Evolutionary conservation across 2,888 invertebrate species (phyloP).

Genomic region (Priocnemis perturbator): DNA sequence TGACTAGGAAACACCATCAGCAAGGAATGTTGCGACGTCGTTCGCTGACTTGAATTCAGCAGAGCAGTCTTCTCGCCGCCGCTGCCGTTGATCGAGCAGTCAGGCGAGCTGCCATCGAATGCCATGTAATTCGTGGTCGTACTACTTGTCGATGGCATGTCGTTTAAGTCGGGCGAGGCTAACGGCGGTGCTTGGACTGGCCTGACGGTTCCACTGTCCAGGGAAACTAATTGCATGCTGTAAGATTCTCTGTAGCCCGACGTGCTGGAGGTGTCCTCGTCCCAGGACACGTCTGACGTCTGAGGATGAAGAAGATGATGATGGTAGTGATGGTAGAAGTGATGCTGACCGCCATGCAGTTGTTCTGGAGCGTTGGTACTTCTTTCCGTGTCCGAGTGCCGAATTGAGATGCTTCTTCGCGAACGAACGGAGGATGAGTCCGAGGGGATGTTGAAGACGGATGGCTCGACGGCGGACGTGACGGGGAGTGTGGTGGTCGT

Average conservation of each 20-base stretch:
- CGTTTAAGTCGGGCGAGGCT: conserved; percentile 80
- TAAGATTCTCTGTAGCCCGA: conserved; percentile 88
- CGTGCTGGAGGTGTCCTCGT: conserved; percentile 88
- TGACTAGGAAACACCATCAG: conserved; percentile 87
- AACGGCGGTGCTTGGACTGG: conserved; percentile 77
- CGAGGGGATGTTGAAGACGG: conserved; percentile 58
- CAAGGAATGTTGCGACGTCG: conserved; percentile 86
- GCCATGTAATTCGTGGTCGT: conserved; percentile 75
- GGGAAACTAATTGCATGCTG: conserved; percentile 79
- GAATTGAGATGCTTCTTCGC: conserved; percentile 55
- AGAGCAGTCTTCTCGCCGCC: conserved; percentile 79
- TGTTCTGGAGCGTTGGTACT: conserved; percentile 41
- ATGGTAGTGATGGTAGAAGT: conserved; percentile 51
- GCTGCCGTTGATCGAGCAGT: conserved; percentile 82
- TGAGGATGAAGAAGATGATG: conserved; percentile 65
- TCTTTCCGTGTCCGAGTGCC: conserved; percentile 53
- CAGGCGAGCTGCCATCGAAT: conserved; percentile 78
- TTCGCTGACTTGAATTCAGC: conserved; percentile 78
- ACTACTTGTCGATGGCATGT: conserved; percentile 76
- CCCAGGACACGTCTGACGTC: conserved; percentile 84
- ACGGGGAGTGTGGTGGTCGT: conserved; percentile 41
- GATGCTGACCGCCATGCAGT: conserved; percentile 42
- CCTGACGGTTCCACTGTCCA: conserved; percentile 76
- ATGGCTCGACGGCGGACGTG: conserved; percentile 46
- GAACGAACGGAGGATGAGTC: conserved; percentile 65